These are phyloP conservation scores for Nymphalis polychloros DNA, from an alignment of 2,888 invertebrate species.

Conservation along the genomic window DNA sequence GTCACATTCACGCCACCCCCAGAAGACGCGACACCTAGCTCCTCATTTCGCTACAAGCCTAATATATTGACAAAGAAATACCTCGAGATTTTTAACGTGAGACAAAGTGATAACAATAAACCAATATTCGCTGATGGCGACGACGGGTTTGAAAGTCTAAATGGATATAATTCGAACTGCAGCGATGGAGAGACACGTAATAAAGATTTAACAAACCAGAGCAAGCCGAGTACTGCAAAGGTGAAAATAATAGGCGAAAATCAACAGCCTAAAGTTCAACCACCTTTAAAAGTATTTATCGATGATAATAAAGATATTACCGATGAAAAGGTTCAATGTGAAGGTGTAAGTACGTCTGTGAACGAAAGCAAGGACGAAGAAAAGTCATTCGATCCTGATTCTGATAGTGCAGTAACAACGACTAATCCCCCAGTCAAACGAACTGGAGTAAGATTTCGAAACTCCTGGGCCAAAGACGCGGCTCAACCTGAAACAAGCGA, in stretches of 20 bases:
- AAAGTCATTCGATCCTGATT: slow-evolving; percentile 64
- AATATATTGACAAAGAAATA: slow-evolving; percentile 73
- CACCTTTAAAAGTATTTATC: slow-evolving; percentile 24
- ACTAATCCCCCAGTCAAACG: slow-evolving; percentile 64
- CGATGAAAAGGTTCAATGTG: slow-evolving; percentile 17
- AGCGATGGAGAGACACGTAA: slow-evolving; percentile 73
- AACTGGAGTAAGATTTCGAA: slow-evolving; percentile 68
- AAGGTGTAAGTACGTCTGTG: slow-evolving; percentile 12
- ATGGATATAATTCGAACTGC: slow-evolving; percentile 89
- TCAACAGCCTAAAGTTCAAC: slow-evolving; percentile 11
- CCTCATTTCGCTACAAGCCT: slow-evolving; percentile 61
- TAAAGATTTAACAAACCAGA: slow-evolving; percentile 42
- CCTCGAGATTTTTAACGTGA: slow-evolving; percentile 70
- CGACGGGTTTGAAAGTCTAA: slow-evolving; percentile 93
- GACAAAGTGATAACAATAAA: slow-evolving; percentile 58
- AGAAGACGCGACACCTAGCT: slow-evolving; percentile 59
- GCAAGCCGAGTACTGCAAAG: slow-evolving; percentile 17
- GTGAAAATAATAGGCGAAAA: slow-evolving; percentile 5
- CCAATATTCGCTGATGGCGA: slow-evolving; percentile 82
- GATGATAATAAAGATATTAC: slow-evolving; percentile 6
- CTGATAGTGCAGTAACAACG: slow-evolving; percentile 61
- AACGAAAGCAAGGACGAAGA: slow-evolving; percentile 52
- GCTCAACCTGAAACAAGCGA: slow-evolving; percentile 62
- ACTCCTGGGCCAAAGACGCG: slow-evolving; percentile 63
- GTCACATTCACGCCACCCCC: slow-evolving; percentile 75